Percentiles rank a stretch among this genome's conserved stretches.
phyloP scores from a whole-genome alignment of 1,140 invertebrate species.

The Chironomus tepperi region DNA sequence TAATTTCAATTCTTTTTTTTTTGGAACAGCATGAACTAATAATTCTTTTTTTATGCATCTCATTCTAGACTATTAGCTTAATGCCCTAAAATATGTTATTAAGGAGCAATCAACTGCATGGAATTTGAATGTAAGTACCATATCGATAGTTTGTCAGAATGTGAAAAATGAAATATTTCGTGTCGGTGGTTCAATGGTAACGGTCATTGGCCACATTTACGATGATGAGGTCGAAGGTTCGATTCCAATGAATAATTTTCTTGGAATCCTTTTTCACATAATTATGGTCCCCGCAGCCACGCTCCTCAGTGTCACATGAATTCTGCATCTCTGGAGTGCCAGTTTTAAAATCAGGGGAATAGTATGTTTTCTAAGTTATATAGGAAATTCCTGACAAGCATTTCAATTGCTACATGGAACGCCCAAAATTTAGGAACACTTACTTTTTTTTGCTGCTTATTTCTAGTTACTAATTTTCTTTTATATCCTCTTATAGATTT shows the following conservation, averaged over 20 bases:
- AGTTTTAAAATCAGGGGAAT: not conserved
- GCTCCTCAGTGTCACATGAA: not conserved
- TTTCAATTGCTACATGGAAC: not conserved
- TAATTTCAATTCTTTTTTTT: too few species aligned
- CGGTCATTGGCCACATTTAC: not conserved
- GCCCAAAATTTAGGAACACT: slow-evolving; percentile 12
- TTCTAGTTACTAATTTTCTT: not conserved
- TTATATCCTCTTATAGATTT: not conserved
- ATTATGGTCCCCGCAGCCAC: not conserved
- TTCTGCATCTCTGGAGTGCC: not conserved
- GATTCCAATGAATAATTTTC: not conserved
- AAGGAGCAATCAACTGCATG: too few species aligned
- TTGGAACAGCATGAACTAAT: too few species aligned
- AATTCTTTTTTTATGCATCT: too few species aligned
- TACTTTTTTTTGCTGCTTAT: not conserved
- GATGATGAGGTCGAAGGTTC: not conserved
- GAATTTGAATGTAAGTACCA: not conserved
- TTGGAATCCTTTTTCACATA: not conserved
- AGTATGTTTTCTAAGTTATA: not conserved
- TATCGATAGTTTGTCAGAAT: not conserved
- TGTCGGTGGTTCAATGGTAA: not conserved
- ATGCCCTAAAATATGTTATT: too few species aligned
- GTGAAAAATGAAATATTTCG: not conserved
- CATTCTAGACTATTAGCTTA: too few species aligned
- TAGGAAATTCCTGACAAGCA: slow-evolving; percentile 9